phyloP scores from a whole-genome alignment of 2,797 vertebrate species.

The Periophthalmus magnuspinnatus region DNA sequence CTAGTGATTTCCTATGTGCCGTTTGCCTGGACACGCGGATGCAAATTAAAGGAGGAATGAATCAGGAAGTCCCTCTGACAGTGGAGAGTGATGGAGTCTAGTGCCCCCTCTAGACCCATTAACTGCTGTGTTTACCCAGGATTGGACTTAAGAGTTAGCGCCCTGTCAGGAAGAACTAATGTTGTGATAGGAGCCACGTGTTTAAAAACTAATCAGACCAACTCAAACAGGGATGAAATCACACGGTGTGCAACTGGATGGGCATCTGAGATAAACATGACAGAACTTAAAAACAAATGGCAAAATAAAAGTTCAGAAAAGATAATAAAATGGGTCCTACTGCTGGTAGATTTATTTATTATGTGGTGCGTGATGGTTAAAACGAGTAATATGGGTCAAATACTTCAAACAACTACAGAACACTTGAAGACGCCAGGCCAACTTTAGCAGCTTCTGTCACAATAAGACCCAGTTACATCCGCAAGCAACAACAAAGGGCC shows the following conservation, averaged over 20 bases:
- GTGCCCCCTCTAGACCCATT: constrained; percentile 28
- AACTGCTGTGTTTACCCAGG: constrained; percentile 27
- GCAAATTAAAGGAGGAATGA: constrained; percentile 34
- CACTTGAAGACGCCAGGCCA: no score
- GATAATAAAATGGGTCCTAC: no score
- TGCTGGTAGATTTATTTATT: no score
- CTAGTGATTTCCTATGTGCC: constrained; percentile 33
- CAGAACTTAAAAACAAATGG: no score
- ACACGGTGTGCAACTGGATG: background rate
- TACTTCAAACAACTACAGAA: no score
- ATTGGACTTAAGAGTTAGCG: constrained; percentile 27
- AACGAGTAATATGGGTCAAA: no score
- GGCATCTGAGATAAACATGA: no score
- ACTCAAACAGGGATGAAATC: constrained; percentile 9
- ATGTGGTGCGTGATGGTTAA: no score
- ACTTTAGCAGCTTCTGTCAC: no score
- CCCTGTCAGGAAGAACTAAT: constrained; percentile 19
- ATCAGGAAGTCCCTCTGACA: constrained; percentile 20
- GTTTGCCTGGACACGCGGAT: constrained; percentile 31
- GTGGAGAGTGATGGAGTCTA: constrained; percentile 11
- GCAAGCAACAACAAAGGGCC: no score
- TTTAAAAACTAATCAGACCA: constrained; percentile 22
- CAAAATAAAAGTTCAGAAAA: no score
- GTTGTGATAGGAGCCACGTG: constrained; percentile 10
- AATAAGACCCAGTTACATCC: no score